Evolutionary conservation across 2,888 invertebrate species (phyloP).

Genomic region (Heliconius erato): DNA sequence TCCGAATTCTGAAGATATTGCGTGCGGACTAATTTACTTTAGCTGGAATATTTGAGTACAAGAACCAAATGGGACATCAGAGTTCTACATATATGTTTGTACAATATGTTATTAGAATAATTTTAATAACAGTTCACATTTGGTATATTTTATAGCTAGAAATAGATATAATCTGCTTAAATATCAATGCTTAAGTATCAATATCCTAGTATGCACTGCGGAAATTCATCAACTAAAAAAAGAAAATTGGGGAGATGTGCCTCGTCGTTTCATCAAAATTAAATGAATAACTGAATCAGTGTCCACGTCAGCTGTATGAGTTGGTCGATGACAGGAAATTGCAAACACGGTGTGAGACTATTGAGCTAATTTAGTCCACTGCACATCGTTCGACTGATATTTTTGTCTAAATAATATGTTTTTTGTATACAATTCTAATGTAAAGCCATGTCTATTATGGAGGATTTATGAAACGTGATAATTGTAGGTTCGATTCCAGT

Average conservation of each 20-base stretch:
- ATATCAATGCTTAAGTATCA: too few species aligned
- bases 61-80: too few species aligned
- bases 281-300: constrained; percentile 43
- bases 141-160: background rate
- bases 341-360: constrained; percentile 57
- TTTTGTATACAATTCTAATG: background rate
- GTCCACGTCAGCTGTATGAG: constrained; percentile 29
- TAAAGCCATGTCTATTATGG: too few species aligned
- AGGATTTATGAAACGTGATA: background rate
- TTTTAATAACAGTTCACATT: background rate
- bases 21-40: too few species aligned
- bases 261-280: constrained; percentile 12
- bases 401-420: background rate
- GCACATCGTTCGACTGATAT: constrained; percentile 25
- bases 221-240: background rate
- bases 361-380: constrained; percentile 42
- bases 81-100: too few species aligned
- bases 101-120: background rate
- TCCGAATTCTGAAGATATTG: too few species aligned
- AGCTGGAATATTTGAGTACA: too few species aligned
- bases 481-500: background rate
- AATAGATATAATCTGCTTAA: too few species aligned
- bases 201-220: background rate
- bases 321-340: constrained; percentile 66
- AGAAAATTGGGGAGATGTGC: background rate